These are phyloP conservation scores for Helicorthomorpha holstii DNA, from an alignment of 1,140 invertebrate species.

Conservation along the genomic window DNA sequence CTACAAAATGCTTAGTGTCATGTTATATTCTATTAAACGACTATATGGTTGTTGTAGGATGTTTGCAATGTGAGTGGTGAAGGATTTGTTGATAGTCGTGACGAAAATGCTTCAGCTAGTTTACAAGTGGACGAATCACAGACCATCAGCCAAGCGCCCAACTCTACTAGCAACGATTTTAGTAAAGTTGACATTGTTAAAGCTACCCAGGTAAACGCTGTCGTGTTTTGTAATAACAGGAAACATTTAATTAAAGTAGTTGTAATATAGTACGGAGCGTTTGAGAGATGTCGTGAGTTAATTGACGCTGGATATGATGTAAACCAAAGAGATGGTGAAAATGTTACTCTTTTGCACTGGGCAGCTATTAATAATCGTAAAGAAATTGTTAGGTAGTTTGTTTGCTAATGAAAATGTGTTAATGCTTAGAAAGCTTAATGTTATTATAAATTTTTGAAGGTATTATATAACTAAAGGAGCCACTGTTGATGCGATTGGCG, in stretches of 20 bases:
- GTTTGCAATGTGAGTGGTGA: too few species aligned
- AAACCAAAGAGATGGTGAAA: constrained; percentile 72
- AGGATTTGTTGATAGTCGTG: too few species aligned
- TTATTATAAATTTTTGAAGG: constrained; percentile 15
- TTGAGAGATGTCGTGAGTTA: constrained; percentile 63
- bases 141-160: constrained; percentile 12
- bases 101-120: too few species aligned
- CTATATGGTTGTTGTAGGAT: too few species aligned
- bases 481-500: constrained; percentile 81
- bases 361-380: constrained; percentile 93
- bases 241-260: too few species aligned
- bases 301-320: constrained; percentile 78
- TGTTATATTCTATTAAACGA: too few species aligned
- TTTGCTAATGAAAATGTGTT: background rate
- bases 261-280: constrained; percentile 81
- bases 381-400: constrained; percentile 57
- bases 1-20: too few species aligned
- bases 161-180: constrained; percentile 41
- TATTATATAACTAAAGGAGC: constrained; percentile 76
- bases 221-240: background rate
- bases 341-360: constrained; percentile 96
- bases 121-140: too few species aligned
- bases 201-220: constrained; percentile 55
- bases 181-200: constrained; percentile 82
- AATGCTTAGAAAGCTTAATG: background rate